Percentiles rank a stretch among this genome's conserved stretches.
Conservation (phyloP, 2,797 vertebrate species). For the Orientallactaga sibirica region DNA sequence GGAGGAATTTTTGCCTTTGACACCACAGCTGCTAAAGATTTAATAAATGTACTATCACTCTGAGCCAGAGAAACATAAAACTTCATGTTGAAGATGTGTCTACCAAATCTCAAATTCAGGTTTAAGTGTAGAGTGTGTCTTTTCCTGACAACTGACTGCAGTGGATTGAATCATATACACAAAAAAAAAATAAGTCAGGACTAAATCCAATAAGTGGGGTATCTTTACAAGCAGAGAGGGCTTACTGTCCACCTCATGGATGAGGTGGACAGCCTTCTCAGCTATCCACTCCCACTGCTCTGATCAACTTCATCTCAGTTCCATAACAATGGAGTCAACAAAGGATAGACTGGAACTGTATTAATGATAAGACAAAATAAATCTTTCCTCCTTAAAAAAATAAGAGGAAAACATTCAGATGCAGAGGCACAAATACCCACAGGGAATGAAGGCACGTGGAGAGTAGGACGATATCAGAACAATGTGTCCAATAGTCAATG, state of each 20-base stretch:
- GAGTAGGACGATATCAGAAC: background rate
- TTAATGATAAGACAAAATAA: background rate
- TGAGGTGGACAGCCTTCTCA: background rate
- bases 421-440: background rate
- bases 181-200: background rate
- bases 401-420: background rate
- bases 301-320: background rate
- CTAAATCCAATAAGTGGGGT: background rate
- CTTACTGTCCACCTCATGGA: background rate
- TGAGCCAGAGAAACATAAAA: background rate
- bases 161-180: background rate
- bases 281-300: too few relatives aligned
- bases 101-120: background rate
- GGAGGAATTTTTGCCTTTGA: background rate
- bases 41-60: background rate
- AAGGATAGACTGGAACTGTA: background rate
- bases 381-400: too few relatives aligned
- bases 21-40: background rate
- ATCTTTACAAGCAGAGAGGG: background rate
- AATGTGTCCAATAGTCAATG: background rate
- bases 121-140: background rate
- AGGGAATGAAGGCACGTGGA: background rate
- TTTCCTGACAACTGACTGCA: background rate
- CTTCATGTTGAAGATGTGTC: accelerated
- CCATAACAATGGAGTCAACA: background rate